These are phyloP conservation scores for Tenebrio molitor DNA, from an alignment of 1,140 invertebrate genomes.

Conservation along the genomic window DNA sequence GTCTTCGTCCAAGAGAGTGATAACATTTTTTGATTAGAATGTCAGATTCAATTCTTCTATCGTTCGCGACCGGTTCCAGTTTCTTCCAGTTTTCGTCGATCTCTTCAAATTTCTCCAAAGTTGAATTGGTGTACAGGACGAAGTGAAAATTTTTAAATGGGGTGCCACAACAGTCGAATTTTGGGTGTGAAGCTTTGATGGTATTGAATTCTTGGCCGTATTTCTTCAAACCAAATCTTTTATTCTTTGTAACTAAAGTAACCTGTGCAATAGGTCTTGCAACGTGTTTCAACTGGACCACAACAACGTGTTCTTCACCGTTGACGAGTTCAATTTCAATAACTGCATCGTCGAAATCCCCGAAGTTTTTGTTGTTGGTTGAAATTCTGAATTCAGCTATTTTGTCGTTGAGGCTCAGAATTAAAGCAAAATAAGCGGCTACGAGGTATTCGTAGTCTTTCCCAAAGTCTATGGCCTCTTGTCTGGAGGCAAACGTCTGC, in stretches of 20 bases:
- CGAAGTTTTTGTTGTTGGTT: slow-evolving; percentile 5
- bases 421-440: slow-evolving; percentile 4
- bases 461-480: slow-evolving; percentile 9
- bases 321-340: neutral
- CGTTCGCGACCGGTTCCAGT: slow-evolving; percentile 1
- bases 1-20: too few relatives aligned
- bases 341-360: slow-evolving; percentile 6
- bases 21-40: neutral
- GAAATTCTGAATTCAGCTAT: neutral
- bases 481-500: neutral
- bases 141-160: slow-evolving; percentile 11
- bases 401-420: neutral
- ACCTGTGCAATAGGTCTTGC: neutral
- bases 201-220: neutral
- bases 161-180: neutral
- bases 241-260: neutral
- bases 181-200: neutral
- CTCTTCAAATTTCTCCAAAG: neutral
- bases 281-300: neutral
- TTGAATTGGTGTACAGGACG: neutral
- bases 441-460: slow-evolving; percentile 17
- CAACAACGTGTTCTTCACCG: neutral
- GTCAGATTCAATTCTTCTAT: neutral
- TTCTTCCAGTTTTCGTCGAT: slow-evolving; percentile 1
- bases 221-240: slow-evolving; percentile 4